Percentiles rank a stretch among this genome's conserved stretches.
phyloP scores from a whole-genome alignment of 2,113 vertebrate species.

The Oostethus manadensis region DNA sequence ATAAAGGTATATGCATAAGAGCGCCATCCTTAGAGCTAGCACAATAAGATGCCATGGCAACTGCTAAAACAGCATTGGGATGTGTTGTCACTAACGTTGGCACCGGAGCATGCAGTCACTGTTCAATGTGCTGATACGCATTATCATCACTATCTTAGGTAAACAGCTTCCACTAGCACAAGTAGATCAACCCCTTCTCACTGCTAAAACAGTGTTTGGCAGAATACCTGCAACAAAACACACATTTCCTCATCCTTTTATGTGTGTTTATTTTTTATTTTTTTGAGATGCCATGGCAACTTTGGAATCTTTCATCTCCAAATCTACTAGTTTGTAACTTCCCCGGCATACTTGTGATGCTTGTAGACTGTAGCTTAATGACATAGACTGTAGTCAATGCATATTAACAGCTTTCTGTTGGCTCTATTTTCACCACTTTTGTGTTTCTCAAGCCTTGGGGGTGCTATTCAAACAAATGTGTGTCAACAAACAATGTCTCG shows the following conservation, averaged over 20 bases:
- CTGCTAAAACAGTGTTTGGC: slow-evolving; percentile 50
- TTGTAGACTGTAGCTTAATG: slow-evolving; percentile 57
- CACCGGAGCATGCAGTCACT: slow-evolving; percentile 55
- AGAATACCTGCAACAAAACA: slow-evolving; percentile 31
- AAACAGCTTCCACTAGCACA: slow-evolving; percentile 42
- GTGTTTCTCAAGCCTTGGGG: slow-evolving; percentile 50
- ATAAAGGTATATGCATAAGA: slow-evolving; percentile 74
- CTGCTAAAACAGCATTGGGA: slow-evolving; percentile 63
- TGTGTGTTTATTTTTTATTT: slow-evolving; percentile 2
- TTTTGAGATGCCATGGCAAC: slow-evolving; percentile 71
- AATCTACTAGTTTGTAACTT: slow-evolving; percentile 47
- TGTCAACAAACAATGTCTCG: slow-evolving; percentile 43
- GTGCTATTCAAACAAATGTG: slow-evolving; percentile 63
- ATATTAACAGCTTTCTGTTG: slow-evolving; percentile 65
- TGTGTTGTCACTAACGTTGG: slow-evolving; percentile 54
- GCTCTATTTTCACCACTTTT: slow-evolving; percentile 51
- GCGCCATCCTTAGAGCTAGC: slow-evolving; percentile 67
- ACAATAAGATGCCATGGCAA: slow-evolving; percentile 77
- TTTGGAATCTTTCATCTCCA: slow-evolving; percentile 64
- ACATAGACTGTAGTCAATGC: slow-evolving; percentile 53
- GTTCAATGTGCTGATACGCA: slow-evolving; percentile 55
- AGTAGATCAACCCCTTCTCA: slow-evolving; percentile 42
- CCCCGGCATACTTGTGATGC: slow-evolving; percentile 65
- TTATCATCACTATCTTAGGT: slow-evolving; percentile 53
- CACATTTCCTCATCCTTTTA: slow-evolving; percentile 40